Evolutionary conservation across 2,113 vertebrate genomes (phyloP).

Genomic region (Globicephala melas): DNA sequence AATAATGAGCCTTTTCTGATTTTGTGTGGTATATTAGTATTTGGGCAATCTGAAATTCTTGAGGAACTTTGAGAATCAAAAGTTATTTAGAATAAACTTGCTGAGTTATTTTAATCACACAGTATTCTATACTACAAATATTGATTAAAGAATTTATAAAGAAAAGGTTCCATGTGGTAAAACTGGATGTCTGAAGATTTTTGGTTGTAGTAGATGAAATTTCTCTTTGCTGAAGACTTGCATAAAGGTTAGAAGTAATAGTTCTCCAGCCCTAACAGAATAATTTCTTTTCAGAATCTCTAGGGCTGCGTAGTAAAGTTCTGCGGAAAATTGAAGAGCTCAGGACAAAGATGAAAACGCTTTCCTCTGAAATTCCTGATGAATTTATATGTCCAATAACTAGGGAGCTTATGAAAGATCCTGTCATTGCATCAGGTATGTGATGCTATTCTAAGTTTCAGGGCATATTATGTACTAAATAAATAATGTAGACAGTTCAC

Average conservation of each 20-base stretch:
- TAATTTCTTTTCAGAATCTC: constrained; percentile 83
- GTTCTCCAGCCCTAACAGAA: neutral
- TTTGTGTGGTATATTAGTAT: neutral
- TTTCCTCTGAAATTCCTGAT: constrained; percentile 83
- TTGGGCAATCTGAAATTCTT: constrained; percentile 11
- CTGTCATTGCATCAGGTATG: constrained; percentile 91
- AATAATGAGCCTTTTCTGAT: neutral
- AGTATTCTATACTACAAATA: neutral
- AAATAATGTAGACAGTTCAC: neutral
- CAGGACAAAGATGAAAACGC: constrained; percentile 68
- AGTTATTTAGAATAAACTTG: constrained; percentile 22
- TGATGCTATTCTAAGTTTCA: neutral
- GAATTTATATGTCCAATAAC: constrained; percentile 93
- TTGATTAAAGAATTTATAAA: constrained; percentile 8
- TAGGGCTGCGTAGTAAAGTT: constrained; percentile 87
- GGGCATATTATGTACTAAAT: neutral
- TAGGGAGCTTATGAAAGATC: constrained; percentile 91
- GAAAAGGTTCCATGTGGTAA: neutral
- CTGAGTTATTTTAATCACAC: neutral
- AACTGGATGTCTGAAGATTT: neutral
- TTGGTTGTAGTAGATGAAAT: neutral
- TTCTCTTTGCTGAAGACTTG: neutral
- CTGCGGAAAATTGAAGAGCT: constrained; percentile 88
- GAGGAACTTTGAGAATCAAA: neutral
- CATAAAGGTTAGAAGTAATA: neutral